Evolutionary conservation across 2,797 vertebrate genomes (phyloP).

Genomic region (Psittacula derbiana): DNA sequence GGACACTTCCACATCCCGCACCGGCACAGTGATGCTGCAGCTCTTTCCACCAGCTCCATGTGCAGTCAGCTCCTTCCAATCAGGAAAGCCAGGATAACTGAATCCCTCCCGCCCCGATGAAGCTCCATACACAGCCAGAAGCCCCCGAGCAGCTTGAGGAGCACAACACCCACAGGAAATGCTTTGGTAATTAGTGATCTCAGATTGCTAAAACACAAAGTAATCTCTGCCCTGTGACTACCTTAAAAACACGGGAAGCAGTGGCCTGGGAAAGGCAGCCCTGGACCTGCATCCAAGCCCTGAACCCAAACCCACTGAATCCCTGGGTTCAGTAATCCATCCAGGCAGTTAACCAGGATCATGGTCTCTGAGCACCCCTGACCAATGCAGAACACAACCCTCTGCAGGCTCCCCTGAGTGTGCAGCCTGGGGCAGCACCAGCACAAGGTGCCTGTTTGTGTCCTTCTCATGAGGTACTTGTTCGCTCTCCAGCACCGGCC

Average conservation of each 20-base stretch:
- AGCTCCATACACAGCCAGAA: background rate
- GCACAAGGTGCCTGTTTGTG: background rate
- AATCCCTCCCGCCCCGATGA: rapidly evolving
- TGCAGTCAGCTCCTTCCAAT: background rate
- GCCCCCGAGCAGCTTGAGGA: rapidly evolving
- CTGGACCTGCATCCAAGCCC: rapidly evolving
- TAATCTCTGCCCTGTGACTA: background rate
- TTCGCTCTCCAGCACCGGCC: background rate
- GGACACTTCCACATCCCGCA: no score
- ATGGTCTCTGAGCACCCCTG: background rate
- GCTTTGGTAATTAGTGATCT: background rate
- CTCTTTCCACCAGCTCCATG: no score
- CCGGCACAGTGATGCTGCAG: rapidly evolving
- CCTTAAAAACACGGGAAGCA: rapidly evolving
- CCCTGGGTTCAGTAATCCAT: background rate
- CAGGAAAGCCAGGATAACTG: rapidly evolving
- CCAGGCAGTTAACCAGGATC: background rate
- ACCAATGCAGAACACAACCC: background rate
- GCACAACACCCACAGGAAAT: background rate
- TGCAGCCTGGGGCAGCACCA: background rate
- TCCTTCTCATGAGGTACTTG: background rate
- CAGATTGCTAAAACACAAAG: background rate
- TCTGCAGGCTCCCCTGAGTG: background rate
- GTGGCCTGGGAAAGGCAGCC: background rate
- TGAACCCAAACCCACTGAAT: background rate